Conservation (phyloP, 2,113 vertebrate species). For the Cyanoderma ruficeps region DNA sequence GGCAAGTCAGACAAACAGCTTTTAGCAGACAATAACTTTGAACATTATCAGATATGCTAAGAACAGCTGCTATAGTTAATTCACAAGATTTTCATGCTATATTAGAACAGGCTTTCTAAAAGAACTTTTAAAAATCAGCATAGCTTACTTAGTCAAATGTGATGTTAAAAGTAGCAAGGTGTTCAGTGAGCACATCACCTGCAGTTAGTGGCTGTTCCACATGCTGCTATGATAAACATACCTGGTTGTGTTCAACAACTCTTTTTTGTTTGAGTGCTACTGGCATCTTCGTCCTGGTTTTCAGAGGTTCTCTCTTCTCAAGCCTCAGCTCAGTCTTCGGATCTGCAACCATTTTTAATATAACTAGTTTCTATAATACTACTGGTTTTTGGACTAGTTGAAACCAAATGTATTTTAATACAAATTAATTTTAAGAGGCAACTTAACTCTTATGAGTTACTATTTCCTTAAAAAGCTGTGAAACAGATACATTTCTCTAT, state of each 20-base stretch:
- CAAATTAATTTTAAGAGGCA: background rate
- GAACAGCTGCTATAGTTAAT: background rate
- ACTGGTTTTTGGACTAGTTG: background rate
- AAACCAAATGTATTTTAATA: background rate
- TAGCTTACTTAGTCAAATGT: background rate
- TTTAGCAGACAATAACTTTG: background rate
- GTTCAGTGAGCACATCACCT: background rate
- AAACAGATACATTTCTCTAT: background rate
- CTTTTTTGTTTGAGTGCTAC: conserved; percentile 80
- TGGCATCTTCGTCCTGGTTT: conserved; percentile 82
- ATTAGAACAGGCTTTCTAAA: background rate
- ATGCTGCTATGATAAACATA: conserved; percentile 53
- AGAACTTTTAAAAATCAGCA: background rate
- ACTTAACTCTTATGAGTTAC: background rate
- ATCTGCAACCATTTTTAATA: conserved; percentile 55
- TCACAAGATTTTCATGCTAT: background rate
- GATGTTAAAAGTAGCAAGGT: background rate
- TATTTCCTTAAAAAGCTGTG: background rate
- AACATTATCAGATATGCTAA: background rate
- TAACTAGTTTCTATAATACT: background rate
- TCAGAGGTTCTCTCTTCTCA: conserved; percentile 84
- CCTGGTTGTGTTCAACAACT: conserved; percentile 81
- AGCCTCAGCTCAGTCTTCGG: conserved; percentile 81
- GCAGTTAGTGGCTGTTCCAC: background rate
- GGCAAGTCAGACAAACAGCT: background rate